These are phyloP conservation scores for Callopanchax toddi DNA, from an alignment of 2,113 vertebrate genomes.

Conservation along the genomic window DNA sequence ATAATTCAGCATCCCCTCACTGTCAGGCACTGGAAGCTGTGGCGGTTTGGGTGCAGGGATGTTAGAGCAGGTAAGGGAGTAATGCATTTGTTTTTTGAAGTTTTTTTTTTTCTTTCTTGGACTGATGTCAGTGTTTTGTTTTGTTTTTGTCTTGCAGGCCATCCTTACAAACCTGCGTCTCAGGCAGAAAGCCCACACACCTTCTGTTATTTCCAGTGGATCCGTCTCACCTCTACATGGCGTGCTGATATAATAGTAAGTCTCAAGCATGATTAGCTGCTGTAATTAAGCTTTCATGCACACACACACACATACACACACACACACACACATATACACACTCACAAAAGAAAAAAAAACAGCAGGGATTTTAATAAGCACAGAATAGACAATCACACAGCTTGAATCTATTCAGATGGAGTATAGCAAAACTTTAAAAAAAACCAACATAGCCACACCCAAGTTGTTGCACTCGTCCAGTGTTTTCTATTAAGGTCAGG, in stretches of 20 bases:
- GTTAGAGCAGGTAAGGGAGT: constrained; percentile 52
- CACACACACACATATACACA: neutral
- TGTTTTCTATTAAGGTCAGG: constrained; percentile 61
- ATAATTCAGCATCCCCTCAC: constrained; percentile 63
- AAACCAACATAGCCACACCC: constrained; percentile 55
- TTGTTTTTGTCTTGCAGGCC: constrained; percentile 3
- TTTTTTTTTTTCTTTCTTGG: constrained; percentile 54
- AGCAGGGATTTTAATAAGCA: constrained; percentile 55
- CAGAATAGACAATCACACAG: constrained; percentile 59
- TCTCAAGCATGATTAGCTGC: constrained; percentile 70
- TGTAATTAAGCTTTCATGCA: constrained; percentile 62
- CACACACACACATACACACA: neutral
- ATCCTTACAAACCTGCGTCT: constrained; percentile 38
- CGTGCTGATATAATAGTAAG: constrained; percentile 67
- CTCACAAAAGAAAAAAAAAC: constrained; percentile 21
- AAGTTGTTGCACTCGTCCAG: constrained; percentile 52
- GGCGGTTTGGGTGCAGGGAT: constrained; percentile 27
- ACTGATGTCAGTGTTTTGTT: constrained; percentile 39
- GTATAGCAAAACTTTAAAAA: constrained; percentile 50
- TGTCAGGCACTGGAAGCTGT: too few species aligned
- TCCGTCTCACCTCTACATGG: constrained; percentile 62
- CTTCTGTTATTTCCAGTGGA: constrained; percentile 61
- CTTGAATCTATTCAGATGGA: constrained; percentile 60
- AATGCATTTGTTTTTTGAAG: constrained; percentile 51
- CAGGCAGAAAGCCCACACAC: constrained; percentile 54